Evolutionary conservation across 2,797 vertebrate species (phyloP).

Genomic region (Allobates femoralis): DNA sequence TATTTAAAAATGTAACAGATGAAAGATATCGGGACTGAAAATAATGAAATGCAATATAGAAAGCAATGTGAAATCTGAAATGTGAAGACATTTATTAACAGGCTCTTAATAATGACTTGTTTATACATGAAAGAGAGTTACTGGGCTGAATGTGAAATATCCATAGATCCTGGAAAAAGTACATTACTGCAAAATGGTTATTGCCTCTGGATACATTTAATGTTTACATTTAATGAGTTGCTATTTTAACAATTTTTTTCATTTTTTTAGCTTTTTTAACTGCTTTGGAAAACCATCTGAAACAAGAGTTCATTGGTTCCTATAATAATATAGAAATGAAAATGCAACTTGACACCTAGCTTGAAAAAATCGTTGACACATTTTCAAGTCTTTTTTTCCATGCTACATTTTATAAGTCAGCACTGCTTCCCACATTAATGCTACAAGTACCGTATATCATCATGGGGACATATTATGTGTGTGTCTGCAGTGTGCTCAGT

Average conservation of each 20-base stretch:
- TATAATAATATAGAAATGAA: not conserved
- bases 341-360: not conserved
- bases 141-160: not conserved
- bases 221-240: not conserved
- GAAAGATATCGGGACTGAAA: slow-evolving; percentile 20
- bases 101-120: slow-evolving; percentile 20
- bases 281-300: not conserved
- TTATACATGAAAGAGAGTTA: slow-evolving; percentile 29
- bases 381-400: not conserved
- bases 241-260: slow-evolving; percentile 2
- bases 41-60: slow-evolving; percentile 25
- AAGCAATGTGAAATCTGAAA: slow-evolving; percentile 31
- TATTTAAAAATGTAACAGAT: not conserved
- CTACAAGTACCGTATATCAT: slow-evolving; percentile 24
- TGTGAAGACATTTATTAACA: slow-evolving; percentile 17
- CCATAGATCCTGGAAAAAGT: not conserved
- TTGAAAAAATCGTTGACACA: not conserved
- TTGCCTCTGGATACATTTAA: slow-evolving; percentile 7
- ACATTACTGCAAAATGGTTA: slow-evolving; percentile 8
- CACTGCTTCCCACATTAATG: not conserved
- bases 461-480: slow-evolving; percentile 13
- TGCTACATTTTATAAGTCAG: slow-evolving; percentile 14
- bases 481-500: slow-evolving; percentile 9
- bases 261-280: not conserved
- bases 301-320: not conserved